Evolutionary conservation across 2,113 vertebrate genomes (phyloP).

Genomic region (Glareola pratincola): DNA sequence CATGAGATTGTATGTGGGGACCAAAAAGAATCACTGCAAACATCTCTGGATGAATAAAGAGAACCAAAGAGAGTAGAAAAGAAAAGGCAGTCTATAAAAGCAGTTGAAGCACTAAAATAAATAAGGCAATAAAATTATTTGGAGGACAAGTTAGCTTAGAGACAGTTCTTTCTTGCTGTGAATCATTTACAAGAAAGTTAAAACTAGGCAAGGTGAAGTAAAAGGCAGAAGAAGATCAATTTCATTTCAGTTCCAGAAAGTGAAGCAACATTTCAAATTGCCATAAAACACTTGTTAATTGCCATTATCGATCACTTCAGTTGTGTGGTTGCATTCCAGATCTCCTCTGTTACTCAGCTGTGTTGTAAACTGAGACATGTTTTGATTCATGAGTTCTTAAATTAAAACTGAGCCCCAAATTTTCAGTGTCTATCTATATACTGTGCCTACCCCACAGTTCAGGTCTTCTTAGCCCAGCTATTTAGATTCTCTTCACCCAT

Average conservation of each 20-base stretch:
- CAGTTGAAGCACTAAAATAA: background rate
- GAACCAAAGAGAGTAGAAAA: background rate
- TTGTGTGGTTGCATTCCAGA: background rate
- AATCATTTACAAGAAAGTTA: slow-evolving; percentile 9
- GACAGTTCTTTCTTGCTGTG: background rate
- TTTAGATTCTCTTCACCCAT: background rate
- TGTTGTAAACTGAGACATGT: background rate
- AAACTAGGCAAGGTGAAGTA: slow-evolving; percentile 24
- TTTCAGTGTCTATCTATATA: background rate
- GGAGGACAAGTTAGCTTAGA: background rate
- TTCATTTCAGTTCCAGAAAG: slow-evolving; percentile 56
- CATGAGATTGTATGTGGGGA: background rate
- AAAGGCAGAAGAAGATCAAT: slow-evolving; percentile 46
- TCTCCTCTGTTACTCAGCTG: background rate
- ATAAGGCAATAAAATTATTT: background rate
- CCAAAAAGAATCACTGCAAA: background rate
- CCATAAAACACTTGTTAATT: slow-evolving; percentile 61
- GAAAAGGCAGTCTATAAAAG: background rate
- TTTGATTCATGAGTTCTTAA: slow-evolving; percentile 50
- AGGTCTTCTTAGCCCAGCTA: background rate
- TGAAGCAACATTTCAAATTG: slow-evolving; percentile 53
- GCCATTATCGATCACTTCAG: slow-evolving; percentile 39
- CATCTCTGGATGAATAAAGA: background rate
- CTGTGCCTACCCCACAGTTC: background rate
- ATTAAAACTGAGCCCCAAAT: background rate